phyloP scores from a whole-genome alignment of 2,888 invertebrate genomes.

The Hirtodrosophila confusa region DNA sequence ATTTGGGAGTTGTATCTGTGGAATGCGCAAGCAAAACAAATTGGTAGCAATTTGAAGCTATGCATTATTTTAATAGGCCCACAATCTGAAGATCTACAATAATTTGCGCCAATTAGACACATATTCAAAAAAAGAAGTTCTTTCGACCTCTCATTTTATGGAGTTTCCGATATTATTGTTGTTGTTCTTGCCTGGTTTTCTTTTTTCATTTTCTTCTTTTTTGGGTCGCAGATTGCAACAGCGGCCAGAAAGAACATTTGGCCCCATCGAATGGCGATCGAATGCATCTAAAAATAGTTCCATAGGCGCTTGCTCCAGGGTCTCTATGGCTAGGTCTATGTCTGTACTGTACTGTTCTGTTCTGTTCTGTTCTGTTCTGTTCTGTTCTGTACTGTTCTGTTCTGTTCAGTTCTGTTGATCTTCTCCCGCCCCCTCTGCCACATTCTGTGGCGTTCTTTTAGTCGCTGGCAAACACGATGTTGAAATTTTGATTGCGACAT shows the following conservation, averaged over 20 bases:
- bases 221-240: conserved; percentile 50
- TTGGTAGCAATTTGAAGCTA: conserved; percentile 55
- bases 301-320: conserved; percentile 48
- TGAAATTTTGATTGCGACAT: conserved; percentile 79
- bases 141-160: conserved; percentile 15
- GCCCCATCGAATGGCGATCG: conserved; percentile 64
- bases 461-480: conserved; percentile 63
- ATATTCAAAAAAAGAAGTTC: conserved; percentile 43
- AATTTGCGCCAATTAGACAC: conserved; percentile 72
- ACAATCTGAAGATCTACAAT: conserved; percentile 64
- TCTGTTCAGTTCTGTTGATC: conserved; percentile 14
- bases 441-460: conserved; percentile 28
- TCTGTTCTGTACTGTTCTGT: neutral
- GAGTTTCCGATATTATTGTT: no score
- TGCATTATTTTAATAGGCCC: conserved; percentile 37
- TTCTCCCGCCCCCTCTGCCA: conserved; percentile 7
- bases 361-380: neutral
- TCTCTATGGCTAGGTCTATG: conserved; percentile 20
- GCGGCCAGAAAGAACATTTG: conserved; percentile 42
- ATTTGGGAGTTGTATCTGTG: conserved; percentile 35
- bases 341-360: conserved; percentile 4
- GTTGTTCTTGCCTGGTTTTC: conserved; percentile 3
- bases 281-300: conserved; percentile 64
- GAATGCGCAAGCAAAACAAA: conserved; percentile 51
- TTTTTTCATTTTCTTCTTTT: conserved; percentile 24